A percentile compares a stretch with the other conserved stretches of the same genome.
These are phyloP conservation scores for Microcebus murinus DNA, from an alignment of 2,113 vertebrate species.

Conservation along the genomic window DNA sequence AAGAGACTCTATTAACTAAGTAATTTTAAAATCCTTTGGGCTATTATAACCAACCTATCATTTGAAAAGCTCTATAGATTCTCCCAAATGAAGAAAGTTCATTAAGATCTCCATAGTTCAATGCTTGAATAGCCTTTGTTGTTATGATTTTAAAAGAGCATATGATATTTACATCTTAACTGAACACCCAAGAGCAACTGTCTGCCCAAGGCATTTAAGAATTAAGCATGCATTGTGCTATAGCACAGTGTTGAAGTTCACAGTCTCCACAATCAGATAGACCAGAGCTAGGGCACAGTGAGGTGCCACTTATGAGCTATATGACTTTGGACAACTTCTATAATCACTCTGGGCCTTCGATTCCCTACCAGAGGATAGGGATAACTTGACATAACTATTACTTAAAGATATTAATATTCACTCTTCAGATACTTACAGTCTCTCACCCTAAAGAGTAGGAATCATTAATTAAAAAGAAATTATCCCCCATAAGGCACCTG, in stretches of 20 bases:
- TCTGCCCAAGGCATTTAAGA: background rate
- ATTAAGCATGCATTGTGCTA: background rate
- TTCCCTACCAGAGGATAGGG: background rate
- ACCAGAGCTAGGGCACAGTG: background rate
- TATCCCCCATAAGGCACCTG: background rate
- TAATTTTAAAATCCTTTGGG: slow-evolving; percentile 51
- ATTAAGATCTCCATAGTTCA: slow-evolving; percentile 32
- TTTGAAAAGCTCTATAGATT: slow-evolving; percentile 30
- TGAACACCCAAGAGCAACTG: background rate
- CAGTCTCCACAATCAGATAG: background rate
- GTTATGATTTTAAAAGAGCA: slow-evolving; percentile 27
- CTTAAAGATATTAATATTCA: slow-evolving; percentile 32
- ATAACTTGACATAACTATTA: slow-evolving; percentile 1
- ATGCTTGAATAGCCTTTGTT: background rate
- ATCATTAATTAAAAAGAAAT: slow-evolving; percentile 10
- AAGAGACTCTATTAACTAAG: slow-evolving; percentile 42
- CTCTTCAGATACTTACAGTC: background rate
- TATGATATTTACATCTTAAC: background rate
- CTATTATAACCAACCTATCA: background rate
- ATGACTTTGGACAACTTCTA: background rate
- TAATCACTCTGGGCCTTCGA: background rate
- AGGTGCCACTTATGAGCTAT: background rate
- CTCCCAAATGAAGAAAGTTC: slow-evolving; percentile 15
- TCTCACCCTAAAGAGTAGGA: background rate
- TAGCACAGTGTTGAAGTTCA: background rate